Base-by-base conservation (phyloP, 2,888 invertebrate species). In the Mycalesis mineus region DNA sequence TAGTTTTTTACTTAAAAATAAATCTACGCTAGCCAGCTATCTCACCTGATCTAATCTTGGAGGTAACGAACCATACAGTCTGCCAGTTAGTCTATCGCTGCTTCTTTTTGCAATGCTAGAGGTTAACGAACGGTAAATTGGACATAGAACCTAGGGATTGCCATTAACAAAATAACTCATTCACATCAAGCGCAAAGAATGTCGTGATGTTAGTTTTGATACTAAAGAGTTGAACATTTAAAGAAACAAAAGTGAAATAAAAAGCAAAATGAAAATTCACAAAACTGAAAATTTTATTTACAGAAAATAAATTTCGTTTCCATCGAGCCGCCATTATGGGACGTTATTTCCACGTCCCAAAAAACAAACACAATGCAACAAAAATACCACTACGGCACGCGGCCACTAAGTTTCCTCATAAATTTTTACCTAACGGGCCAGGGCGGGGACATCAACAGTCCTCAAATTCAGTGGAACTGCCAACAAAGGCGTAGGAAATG, bases 401-500 rank as follows among this genome's bases (percentile, higher is more conserved):
- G 49, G 59, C 59, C 60, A 56, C 51, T 55, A 62, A 66, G 49
- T 63, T 62, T 56, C 56, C 53, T 60, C 59, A 57, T 60, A 63
- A 63, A 63, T 60, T 62, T 55, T 39, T 53, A 55, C 58, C 47
- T 55, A 55, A 56, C 53, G 59, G 52, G 48, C 55, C 55, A 56
- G 55, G 28, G 60, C 53, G 57, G 58, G 63, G 63, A 63, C 69
- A 68, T 66, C 68, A 69, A 68, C 70, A 69, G 71, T 73, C 67
- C 70, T 72, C 61, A 74, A 81, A 76, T 75, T 77, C 74, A 76
- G 68, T 76, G 73, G 75, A 70, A 76, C 70, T 68, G 58, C 67
- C 68, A 73, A 80, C 78, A 80, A 82, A 77, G 72, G 73, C 69
- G 66, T 67, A 70, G 74, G 70, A 75, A 84, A 77, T 72, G 74